A percentile compares a stretch with the other conserved stretches of the same genome.
phyloP scores from a whole-genome alignment of 2,888 invertebrate genomes.

The Melipona beecheii region DNA sequence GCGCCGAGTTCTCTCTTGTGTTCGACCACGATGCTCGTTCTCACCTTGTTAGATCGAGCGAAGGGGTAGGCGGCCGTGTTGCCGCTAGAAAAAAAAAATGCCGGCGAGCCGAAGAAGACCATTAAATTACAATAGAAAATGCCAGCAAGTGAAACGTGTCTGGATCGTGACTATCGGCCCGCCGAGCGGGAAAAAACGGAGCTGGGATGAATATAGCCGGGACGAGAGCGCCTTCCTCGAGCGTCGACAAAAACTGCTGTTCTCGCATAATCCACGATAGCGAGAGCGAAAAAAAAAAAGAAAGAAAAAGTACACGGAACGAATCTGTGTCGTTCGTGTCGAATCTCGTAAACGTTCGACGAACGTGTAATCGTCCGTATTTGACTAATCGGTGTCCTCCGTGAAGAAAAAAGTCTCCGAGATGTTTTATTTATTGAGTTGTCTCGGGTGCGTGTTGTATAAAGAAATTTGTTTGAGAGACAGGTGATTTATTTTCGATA shows the following conservation, averaged over 20 bases:
- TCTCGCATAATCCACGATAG: constrained; percentile 14
- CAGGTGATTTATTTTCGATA: neutral
- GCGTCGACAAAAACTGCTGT: constrained; percentile 20
- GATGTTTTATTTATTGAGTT: neutral
- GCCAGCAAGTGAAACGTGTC: constrained; percentile 46
- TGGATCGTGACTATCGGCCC: constrained; percentile 40
- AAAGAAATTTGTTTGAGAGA: too few relatives aligned
- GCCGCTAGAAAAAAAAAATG: constrained; percentile 2
- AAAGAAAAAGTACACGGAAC: neutral
- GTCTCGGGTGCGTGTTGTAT: neutral
- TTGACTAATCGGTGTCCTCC: neutral
- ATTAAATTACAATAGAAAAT: constrained; percentile 54
- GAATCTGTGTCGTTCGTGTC: neutral
- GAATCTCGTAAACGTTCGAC: neutral
- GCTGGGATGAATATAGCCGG: constrained; percentile 20
- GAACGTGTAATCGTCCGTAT: neutral
- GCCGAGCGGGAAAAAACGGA: constrained; percentile 1
- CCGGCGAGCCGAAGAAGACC: constrained; percentile 39
- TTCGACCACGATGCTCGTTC: constrained; percentile 43
- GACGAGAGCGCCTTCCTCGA: neutral
- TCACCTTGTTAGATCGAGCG: constrained; percentile 58
- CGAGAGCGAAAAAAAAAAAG: neutral
- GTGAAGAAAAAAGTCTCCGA: neutral
- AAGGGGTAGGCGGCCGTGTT: too few relatives aligned
- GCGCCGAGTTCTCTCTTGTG: constrained; percentile 35